Percentiles rank a stretch among this genome's conserved stretches.
phyloP scores from a whole-genome alignment of 2,113 vertebrate genomes.

The Laticauda laticaudata region DNA sequence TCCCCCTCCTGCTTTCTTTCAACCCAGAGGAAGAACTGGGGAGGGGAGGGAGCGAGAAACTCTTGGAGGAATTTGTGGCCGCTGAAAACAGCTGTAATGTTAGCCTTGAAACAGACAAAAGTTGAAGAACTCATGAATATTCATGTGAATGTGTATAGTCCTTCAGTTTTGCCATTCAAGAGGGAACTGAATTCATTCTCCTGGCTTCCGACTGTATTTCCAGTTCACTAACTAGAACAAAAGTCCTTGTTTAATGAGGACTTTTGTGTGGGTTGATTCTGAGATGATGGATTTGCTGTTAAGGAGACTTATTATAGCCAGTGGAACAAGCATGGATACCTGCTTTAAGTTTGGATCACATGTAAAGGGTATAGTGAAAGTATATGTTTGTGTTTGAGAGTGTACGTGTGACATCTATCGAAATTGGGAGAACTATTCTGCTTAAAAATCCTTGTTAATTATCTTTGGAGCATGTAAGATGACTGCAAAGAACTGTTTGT shows the following conservation, averaged over 20 bases:
- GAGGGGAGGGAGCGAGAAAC: background rate
- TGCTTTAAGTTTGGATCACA: background rate
- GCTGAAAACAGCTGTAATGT: conserved; percentile 5
- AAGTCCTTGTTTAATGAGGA: background rate
- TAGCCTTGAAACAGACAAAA: conserved; percentile 16
- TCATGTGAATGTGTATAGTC: conserved; percentile 21
- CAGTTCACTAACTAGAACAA: background rate
- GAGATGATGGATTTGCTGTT: conserved; percentile 16
- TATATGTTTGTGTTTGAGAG: background rate
- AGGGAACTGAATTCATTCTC: background rate
- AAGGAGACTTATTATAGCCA: conserved; percentile 23
- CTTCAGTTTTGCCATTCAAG: conserved; percentile 29
- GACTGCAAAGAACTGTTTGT: background rate
- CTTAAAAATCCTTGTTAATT: background rate
- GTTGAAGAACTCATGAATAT: conserved; percentile 34
- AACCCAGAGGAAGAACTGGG: background rate
- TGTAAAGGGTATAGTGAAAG: background rate
- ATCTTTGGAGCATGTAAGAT: background rate
- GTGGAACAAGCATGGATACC: conserved; percentile 14
- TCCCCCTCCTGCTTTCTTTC: background rate
- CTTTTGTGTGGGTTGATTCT: conserved; percentile 3
- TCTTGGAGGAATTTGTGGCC: background rate
- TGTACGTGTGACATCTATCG: background rate
- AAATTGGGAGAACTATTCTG: background rate
- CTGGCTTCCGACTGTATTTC: conserved; percentile 8